These are phyloP conservation scores for Mayetiola destructor DNA, from an alignment of 2,888 invertebrate species.

Conservation along the genomic window DNA sequence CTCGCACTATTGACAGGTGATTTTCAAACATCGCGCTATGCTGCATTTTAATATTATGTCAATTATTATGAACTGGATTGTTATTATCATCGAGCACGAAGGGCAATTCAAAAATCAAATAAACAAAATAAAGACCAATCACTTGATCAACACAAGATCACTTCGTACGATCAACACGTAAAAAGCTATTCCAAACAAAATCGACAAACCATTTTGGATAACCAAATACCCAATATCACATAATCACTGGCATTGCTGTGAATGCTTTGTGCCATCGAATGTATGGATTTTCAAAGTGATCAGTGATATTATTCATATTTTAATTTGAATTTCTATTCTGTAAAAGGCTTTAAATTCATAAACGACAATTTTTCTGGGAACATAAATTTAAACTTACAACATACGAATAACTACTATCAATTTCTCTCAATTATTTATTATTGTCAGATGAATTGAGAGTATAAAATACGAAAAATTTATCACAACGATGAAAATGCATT, in stretches of 20 bases:
- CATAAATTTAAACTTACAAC: too few relatives aligned
- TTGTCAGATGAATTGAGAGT: too few relatives aligned
- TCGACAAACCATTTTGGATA: slow-evolving; percentile 2
- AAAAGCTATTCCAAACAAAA: slow-evolving; percentile 2
- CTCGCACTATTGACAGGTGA: not conserved
- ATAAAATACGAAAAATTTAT: too few relatives aligned
- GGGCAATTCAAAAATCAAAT: not conserved
- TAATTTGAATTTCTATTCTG: too few relatives aligned
- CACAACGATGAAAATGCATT: too few relatives aligned
- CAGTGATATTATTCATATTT: not conserved
- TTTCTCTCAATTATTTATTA: too few relatives aligned
- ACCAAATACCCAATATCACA: not conserved
- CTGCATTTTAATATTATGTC: not conserved
- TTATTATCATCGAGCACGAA: not conserved
- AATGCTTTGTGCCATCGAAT: slow-evolving; percentile 4
- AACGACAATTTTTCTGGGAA: too few relatives aligned
- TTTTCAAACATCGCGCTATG: not conserved
- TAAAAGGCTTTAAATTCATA: too few relatives aligned
- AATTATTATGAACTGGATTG: not conserved
- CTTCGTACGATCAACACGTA: not conserved
- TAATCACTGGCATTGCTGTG: not conserved
- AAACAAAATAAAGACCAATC: not conserved
- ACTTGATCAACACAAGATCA: not conserved
- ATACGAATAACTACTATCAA: too few relatives aligned
- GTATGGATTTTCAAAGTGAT: not conserved